A percentile compares a stretch with the other conserved stretches of the same genome.
These are phyloP conservation scores for Trididemnum nubilum DNA, from an alignment of 23 tunicate species.

Conservation along the genomic window DNA sequence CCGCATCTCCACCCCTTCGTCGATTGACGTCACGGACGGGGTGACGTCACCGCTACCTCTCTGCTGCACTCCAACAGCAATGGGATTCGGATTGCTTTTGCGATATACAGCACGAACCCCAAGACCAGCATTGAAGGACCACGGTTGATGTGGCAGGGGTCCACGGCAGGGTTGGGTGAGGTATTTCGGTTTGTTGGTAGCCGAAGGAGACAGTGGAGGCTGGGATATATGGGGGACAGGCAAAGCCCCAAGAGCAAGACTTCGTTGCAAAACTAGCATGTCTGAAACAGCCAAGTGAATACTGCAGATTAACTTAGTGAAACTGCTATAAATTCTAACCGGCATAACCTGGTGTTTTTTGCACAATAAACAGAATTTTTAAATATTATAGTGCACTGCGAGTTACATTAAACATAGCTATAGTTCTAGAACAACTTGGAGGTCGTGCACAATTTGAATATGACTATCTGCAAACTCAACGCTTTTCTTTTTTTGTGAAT, in stretches of 20 bases:
- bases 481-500: too few species aligned
- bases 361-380: too few species aligned
- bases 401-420: too few species aligned
- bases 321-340: neutral
- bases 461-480: too few species aligned
- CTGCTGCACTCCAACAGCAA: neutral
- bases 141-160: constrained; percentile 58
- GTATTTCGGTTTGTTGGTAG: constrained; percentile 33
- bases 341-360: too few species aligned
- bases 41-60: constrained; percentile 52
- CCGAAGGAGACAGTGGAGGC: constrained; percentile 37
- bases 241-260: constrained; percentile 19
- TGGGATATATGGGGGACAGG: constrained; percentile 4
- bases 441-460: too few species aligned
- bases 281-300: constrained; percentile 39
- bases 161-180: constrained; percentile 35
- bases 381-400: too few species aligned
- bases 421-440: too few species aligned
- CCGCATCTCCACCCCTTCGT: constrained; percentile 60
- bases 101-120: neutral
- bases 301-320: too few species aligned
- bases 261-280: constrained; percentile 23
- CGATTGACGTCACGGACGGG: constrained; percentile 61
- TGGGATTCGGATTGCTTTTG: neutral
- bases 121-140: constrained; percentile 57